Evolutionary conservation across 1,140 invertebrate species (phyloP), one percentile per base, ranked within the genome.

Genomic region (Neuroterus valhalla): DNA sequence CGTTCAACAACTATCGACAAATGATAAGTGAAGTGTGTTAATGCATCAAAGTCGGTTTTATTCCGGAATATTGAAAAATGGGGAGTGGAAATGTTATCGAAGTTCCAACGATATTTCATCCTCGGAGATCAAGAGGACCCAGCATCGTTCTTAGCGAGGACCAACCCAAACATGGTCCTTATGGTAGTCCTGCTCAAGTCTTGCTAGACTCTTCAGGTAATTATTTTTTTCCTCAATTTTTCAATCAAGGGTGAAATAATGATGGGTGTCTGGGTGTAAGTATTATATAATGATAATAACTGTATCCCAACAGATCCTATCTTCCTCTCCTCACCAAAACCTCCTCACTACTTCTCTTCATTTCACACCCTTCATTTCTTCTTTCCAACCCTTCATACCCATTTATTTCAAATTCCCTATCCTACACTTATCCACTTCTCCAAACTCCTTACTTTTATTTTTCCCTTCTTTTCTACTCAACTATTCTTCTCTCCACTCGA

Each of bases 91-190:
- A 85, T 74, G 88, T 88, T 69, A 77, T 82, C 38, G 90, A 91
- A 71, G 88, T 91, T 72, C 85, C 91, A 44, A 91, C 91, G 42
- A 92, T 92, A 82, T 92, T 91, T 84, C 91, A 91, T 78, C 91
- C 91, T 12, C 89, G 90, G 76, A 85, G 91, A 74, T 90, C 89
- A 31, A 87, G 89, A 76, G 84, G 90, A 8, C 89, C 91, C 42
- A 90, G 88, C 45, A 90, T 91, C 66, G 75, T 88, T 67, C 85
- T 89, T 43, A 87, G 80, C 55, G 89, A 90, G 26, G 85, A 87
- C 71, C 85, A 87, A 55, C 72, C 71, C 46, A 83, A 78, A 50
- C 80, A 84, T 75, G 83, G 83, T n/a, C 50, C 81, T 10, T 85
- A 83, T 71, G 73, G 75, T 23, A 85, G 80, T 69, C 78, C 86